Base-by-base conservation (phyloP, 2,888 invertebrate species). In the Mesorhabditis spiculigera region DNA sequence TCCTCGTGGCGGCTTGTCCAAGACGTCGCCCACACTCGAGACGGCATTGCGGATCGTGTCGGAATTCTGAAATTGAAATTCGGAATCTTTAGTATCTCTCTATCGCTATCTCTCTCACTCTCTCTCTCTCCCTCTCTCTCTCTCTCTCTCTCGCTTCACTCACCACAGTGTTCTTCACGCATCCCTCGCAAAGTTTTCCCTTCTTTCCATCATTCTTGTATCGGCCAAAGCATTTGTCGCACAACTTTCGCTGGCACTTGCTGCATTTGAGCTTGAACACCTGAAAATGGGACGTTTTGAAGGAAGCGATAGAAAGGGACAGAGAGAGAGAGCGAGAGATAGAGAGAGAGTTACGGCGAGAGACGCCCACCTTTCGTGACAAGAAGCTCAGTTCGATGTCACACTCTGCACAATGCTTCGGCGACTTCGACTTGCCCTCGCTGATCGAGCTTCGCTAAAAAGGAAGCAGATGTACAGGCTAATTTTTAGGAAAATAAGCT, bases 211-310 rank as follows among this genome's bases (percentile, higher is more conserved):
- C 82, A n/a, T 71, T 73, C 42, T 74, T 66, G 50, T 76, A 78
- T 8, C 77, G 74, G 5, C 83, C 83, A 63, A 84, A 82, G 67
- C 85, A 85, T 64, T 82, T 82, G 68, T 82, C 81, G 75, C 85
- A 85, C 65, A 80, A 78, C 28, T 80, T 78, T 43, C 78, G 75
- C 43, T 66, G 71, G 67, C 84, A 84, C 71, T 78, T 76, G 28
- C 68, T 70, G 44, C 78, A 78, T 74, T 78, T 78, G 6, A 74
- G 63, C n/a, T 50, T 50, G 58, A 50, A 50, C 8, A 50, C 10
- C 58, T 50, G n/a, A 50, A 50, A 50, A 13, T 50, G 8, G 58
- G 58, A 50, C n/a, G 58, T 10, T 2, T 50, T 13, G 28, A 28
- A 28, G 28, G 28, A 28, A 28, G 28, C 28, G n/a, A n/a, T 13